A percentile compares a stretch with the other conserved stretches of the same genome.
Conservation (phyloP, 2,888 invertebrate species). For the Oscheius myriophilus region DNA sequence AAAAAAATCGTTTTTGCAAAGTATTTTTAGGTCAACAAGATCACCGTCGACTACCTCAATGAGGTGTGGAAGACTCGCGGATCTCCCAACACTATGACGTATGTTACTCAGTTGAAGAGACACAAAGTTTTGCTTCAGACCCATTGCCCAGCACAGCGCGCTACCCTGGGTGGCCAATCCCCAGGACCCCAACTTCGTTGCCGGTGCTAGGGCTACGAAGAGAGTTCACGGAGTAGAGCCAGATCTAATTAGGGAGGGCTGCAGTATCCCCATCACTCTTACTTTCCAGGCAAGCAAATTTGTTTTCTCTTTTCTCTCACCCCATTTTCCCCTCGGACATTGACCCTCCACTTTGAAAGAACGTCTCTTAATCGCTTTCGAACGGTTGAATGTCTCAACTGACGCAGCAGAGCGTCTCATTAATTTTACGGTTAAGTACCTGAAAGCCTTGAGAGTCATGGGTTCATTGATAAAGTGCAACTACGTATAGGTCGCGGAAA, state of each 20-base stretch:
- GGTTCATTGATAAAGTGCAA: too few relatives aligned
- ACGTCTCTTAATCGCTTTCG: too few relatives aligned
- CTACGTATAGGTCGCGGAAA: too few relatives aligned
- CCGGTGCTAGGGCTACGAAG: conserved; percentile 77
- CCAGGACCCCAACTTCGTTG: conserved; percentile 88
- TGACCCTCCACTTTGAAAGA: too few relatives aligned
- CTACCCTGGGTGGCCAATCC: conserved; percentile 93
- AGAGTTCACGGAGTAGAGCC: conserved; percentile 88
- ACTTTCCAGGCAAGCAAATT: conserved; percentile 76
- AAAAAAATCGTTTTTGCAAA: background rate
- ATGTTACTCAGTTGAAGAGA: conserved; percentile 59
- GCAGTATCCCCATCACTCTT: conserved; percentile 94
- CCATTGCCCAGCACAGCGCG: conserved; percentile 79
- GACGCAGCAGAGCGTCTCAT: too few relatives aligned
- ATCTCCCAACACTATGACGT: conserved; percentile 84
- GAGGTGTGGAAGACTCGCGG: conserved; percentile 81
- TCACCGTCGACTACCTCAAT: conserved; percentile 82
- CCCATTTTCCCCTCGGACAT: too few relatives aligned
- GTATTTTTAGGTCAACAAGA: conserved; percentile 71
- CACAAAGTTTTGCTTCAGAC: conserved; percentile 56
- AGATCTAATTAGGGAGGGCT: conserved; percentile 94
- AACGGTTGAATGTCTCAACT: too few relatives aligned
- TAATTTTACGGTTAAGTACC: too few relatives aligned
- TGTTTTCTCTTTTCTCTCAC: too few relatives aligned
- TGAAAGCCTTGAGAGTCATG: too few relatives aligned